phyloP scores from a whole-genome alignment of 2,888 invertebrate species.

The Hoplodrina blanda region DNA sequence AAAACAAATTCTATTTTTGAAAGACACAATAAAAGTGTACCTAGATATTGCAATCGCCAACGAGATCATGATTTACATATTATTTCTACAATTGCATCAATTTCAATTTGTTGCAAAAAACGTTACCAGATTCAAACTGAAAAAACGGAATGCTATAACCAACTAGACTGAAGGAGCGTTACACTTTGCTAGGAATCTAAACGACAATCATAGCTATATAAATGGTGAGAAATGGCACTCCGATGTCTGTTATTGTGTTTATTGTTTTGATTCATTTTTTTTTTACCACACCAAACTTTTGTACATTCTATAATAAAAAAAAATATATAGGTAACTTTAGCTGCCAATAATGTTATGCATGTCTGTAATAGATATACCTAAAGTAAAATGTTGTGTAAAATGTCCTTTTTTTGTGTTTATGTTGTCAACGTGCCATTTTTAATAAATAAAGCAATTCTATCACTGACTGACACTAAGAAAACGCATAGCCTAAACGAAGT shows the following conservation, averaged over 20 bases:
- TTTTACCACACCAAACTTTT: too few relatives aligned
- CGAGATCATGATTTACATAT: slow-evolving; percentile 56
- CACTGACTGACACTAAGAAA: too few relatives aligned
- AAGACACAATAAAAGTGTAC: slow-evolving; percentile 35
- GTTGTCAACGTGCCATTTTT: too few relatives aligned
- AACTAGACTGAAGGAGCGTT: slow-evolving; percentile 19
- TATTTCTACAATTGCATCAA: slow-evolving; percentile 54
- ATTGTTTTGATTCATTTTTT: too few relatives aligned
- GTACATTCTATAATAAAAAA: too few relatives aligned
- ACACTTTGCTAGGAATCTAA: slow-evolving; percentile 39
- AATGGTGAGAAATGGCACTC: slow-evolving; percentile 13
- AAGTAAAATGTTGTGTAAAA: too few relatives aligned
- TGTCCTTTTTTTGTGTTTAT: too few relatives aligned
- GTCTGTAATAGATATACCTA: too few relatives aligned
- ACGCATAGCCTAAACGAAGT: neutral
- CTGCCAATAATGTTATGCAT: too few relatives aligned
- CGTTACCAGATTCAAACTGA: slow-evolving; percentile 16
- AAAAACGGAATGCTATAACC: slow-evolving; percentile 34
- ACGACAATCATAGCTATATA: slow-evolving; percentile 8
- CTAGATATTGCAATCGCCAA: slow-evolving; percentile 48
- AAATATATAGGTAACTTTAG: too few relatives aligned
- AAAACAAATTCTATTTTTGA: slow-evolving; percentile 12
- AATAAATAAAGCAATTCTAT: too few relatives aligned
- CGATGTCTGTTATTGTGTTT: too few relatives aligned
- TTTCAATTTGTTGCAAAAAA: slow-evolving; percentile 49